Evolutionary conservation across 92 coral and sea anemone species (phyloP), one percentile per base, ranked within the genome.

Genomic region (Anthopleura xanthogrammica): DNA sequence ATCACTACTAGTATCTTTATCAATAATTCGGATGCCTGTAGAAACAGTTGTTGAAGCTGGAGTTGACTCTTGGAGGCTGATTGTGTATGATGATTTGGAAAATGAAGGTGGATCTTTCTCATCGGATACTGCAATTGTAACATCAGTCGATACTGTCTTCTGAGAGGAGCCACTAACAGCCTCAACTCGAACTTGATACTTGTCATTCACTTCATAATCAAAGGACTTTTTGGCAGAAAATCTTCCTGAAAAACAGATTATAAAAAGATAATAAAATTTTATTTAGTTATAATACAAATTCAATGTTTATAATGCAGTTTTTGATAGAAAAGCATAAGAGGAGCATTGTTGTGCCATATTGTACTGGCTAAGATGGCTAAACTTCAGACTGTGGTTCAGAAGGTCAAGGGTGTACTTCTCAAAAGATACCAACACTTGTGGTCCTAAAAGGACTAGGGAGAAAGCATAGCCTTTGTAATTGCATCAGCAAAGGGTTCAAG

Each of bases 101-200:
- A 93, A 93, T 60, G 42, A 76, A 16, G 98, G 98, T 24, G 88
- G 85, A 72, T 93, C 98, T 41, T 75, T 89, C 71, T 80, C 85
- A 75, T 85, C 91, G 17, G 72, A 87, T 64, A 96, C 87, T 20
- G 77, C 36, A 5, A 96, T 83, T 40, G 75, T 83, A 54, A 93
- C 79, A 52, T 80, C 87, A 0, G 90, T 88, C 13, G 87, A 80
- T 19, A 86, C 91, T 24, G 83, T 75, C 52, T 88, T 91, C 42
- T 77, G 79, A 29, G 90, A 88, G 8, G 64, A 57, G 23, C 91
- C 87, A 77, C 90, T 88, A n/a, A 84, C 72, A 12, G 94, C 94
- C 39, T 79, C 83, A 9, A 90, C 93, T 66, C 83, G 79, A 29
- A 92, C 82, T 40, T 77, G 76, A 68, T 89, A 91, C 74, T 72